Base-by-base conservation (phyloP, 2,888 invertebrate genomes). In the Chaitophorus viminalis region DNA sequence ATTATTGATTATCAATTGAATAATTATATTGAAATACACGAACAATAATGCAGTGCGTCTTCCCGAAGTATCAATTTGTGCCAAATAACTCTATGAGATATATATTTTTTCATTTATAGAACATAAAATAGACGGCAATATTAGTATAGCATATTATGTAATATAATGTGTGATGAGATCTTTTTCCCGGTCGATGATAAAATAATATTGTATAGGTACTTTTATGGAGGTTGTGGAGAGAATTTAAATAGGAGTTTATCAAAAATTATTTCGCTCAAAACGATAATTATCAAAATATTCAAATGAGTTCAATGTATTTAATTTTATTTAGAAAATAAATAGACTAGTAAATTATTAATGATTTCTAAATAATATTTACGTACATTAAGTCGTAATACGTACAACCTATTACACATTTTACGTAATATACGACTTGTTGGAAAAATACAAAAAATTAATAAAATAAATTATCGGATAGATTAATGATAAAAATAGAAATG, bases 301-400 rank as follows among this genome's bases (percentile, higher is more conserved):
- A 5, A 25, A 60, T 60, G 0, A 21, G 25, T 60, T 29, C 25
- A 60, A 29, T 70, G 29, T 31, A 29, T 70, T 70, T 70, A 1
- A 31, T 70, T 60, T 60, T 29, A 31, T 29, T 29, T 4, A 31
- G 25, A 68, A 68, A 65, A 60, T 60, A 31, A 68, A 29, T 70
- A 70, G 70, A 5, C 31, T 60, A 25, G 60, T 54, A 21, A 21
- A 79, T 60, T 36, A 36, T 65, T 14, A 1, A 46, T 46, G 14
- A 11, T 46, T 46, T 14, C 11, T 46, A 46, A 14, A 46, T 46
- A 46, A 3, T 5, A 5, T 5, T 21, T 60, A 60, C 60, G 29
- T 17, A 36, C 65, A 65, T 81, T 25, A 21, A 70, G 70, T 70
- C 70, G 33, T 52, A 82, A 82, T 72, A 82, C 82, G 82, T 82